phyloP scores from a whole-genome alignment of 2,113 vertebrate genomes.

The Sigmodon hispidus region DNA sequence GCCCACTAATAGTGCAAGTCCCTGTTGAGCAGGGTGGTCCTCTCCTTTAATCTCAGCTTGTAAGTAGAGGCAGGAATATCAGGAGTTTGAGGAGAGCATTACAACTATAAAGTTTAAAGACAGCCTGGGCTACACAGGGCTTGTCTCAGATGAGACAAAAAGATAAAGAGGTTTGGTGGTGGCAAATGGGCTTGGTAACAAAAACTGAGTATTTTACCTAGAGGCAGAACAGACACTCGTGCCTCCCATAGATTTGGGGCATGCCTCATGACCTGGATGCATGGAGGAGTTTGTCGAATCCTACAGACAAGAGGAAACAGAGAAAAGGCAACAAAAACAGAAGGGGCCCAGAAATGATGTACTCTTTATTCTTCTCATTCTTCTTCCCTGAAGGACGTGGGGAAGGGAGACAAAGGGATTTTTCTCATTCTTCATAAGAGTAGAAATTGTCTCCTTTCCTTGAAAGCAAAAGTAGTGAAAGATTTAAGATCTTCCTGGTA shows the following conservation, averaged over 20 bases:
- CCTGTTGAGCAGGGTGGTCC: not conserved
- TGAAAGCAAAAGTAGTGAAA: constrained; percentile 1
- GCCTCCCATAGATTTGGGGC: not conserved
- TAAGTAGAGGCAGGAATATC: not conserved
- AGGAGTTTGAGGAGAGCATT: no score
- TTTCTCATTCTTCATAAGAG: not conserved
- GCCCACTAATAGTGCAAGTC: not conserved
- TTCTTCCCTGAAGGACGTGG: not conserved
- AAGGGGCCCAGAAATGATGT: not conserved
- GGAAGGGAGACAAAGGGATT: not conserved
- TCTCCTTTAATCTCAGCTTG: not conserved
- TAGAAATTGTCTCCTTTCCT: not conserved
- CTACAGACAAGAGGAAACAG: not conserved
- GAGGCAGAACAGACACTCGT: not conserved
- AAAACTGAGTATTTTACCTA: not conserved
- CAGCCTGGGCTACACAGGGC: not conserved
- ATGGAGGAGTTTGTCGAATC: not conserved
- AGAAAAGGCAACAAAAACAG: not conserved
- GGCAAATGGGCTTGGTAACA: not conserved
- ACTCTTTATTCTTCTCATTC: not conserved
- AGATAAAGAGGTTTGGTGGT: not conserved
- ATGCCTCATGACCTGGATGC: not conserved
- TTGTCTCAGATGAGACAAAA: not conserved
- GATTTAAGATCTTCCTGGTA: not conserved
- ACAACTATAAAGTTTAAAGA: not conserved